Percentiles rank a stretch among this genome's conserved stretches.
These are phyloP conservation scores for Pterobdella sp. DNA, from an alignment of 2,888 invertebrate species.

Conservation along the genomic window DNA sequence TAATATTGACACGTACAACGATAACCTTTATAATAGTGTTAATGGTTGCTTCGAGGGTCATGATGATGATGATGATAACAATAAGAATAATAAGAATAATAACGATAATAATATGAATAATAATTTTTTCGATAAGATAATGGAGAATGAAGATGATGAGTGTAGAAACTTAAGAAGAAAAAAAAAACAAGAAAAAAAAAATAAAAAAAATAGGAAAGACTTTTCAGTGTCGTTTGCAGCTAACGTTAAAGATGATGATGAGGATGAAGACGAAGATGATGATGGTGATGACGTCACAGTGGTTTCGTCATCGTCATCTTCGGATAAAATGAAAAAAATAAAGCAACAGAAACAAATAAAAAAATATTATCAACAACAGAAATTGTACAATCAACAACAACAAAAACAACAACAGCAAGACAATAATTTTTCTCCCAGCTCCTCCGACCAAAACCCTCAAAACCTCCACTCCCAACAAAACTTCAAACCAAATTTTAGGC, in stretches of 20 bases:
- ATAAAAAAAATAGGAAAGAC: neutral
- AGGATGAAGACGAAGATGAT: neutral
- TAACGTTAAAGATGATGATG: conserved; percentile 19
- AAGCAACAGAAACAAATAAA: neutral
- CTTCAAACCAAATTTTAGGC: neutral
- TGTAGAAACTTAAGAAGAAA: neutral
- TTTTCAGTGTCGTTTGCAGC: conserved; percentile 17
- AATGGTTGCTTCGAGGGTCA: neutral
- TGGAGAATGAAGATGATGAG: neutral
- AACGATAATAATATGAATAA: neutral
- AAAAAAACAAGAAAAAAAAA: neutral
- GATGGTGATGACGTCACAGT: neutral
- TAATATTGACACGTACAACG: neutral
- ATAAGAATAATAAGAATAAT: neutral
- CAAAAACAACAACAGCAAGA: conserved; percentile 70
- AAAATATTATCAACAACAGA: neutral
- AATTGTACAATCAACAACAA: conserved; percentile 44
- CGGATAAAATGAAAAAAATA: neutral
- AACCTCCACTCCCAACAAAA: conserved; percentile 71
- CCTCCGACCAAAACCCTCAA: conserved; percentile 68
- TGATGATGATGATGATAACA: neutral
- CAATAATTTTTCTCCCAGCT: conserved; percentile 62
- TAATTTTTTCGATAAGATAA: no score
- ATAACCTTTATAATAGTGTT: neutral
- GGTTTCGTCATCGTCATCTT: neutral